These are phyloP conservation scores for Serranus cabrilla DNA, from an alignment of 2,797 vertebrate genomes.

Conservation along the genomic window DNA sequence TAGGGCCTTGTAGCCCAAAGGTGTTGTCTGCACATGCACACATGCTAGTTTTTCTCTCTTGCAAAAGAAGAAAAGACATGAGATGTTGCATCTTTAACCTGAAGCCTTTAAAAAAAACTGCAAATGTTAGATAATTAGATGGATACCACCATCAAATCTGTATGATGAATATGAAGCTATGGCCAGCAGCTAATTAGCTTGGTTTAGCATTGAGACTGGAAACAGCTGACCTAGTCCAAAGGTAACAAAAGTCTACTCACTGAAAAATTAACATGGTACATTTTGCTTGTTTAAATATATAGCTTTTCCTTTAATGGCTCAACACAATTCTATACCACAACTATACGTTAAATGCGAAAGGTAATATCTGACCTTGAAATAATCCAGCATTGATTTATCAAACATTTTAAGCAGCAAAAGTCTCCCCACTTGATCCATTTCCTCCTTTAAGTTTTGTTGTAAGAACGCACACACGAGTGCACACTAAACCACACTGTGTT, in stretches of 20 bases:
- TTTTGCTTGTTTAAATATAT: not conserved
- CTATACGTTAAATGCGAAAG: not conserved
- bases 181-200: not conserved
- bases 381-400: not conserved
- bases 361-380: not conserved
- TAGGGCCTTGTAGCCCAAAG: conserved; percentile 57
- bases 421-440: not conserved
- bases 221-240: not conserved
- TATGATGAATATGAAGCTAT: not conserved
- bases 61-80: too few relatives aligned
- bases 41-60: not conserved
- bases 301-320: not conserved
- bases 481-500: conserved; percentile 30
- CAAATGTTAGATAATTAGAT: not conserved
- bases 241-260: too few relatives aligned
- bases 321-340: not conserved
- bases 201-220: not conserved
- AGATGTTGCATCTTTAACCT: conserved; percentile 3
- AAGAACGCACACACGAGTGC: conserved; percentile 17
- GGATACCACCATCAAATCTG: not conserved
- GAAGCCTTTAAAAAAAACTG: not conserved
- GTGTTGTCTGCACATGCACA: conserved; percentile 31
- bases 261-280: not conserved
- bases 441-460: conserved; percentile 6
- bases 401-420: not conserved